phyloP scores from a whole-genome alignment of 2,113 vertebrate species.

The Charadrius vociferus region DNA sequence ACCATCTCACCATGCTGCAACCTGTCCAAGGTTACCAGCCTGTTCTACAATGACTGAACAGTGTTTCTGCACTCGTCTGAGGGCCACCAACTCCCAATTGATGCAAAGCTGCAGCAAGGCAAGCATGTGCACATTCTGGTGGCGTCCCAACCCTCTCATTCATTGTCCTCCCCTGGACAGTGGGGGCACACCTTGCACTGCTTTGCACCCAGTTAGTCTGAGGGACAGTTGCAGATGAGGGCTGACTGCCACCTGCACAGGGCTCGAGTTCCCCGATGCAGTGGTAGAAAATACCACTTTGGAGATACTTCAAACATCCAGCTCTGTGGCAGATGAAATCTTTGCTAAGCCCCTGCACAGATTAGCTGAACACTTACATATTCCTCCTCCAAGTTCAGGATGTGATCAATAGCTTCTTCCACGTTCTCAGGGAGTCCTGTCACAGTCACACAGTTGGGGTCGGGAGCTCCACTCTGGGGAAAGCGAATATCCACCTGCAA shows the following conservation, averaged over 20 bases:
- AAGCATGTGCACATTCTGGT: neutral
- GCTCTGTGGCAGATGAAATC: neutral
- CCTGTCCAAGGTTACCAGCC: neutral
- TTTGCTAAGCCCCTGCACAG: neutral
- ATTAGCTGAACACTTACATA: constrained; percentile 80
- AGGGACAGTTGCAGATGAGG: neutral
- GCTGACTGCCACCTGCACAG: neutral
- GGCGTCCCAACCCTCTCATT: neutral
- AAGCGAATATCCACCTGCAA: constrained; percentile 96
- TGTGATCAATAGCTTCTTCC: constrained; percentile 97
- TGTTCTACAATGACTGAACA: neutral
- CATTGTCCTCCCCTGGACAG: neutral
- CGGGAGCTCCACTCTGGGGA: constrained; percentile 91
- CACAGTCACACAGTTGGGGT: constrained; percentile 93
- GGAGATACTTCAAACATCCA: neutral
- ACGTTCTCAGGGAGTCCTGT: constrained; percentile 94
- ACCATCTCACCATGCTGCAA: neutral
- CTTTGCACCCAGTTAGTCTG: neutral
- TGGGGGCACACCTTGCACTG: neutral
- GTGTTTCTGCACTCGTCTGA: neutral
- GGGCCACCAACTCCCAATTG: neutral
- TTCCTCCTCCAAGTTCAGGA: constrained; percentile 97
- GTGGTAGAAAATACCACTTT: neutral
- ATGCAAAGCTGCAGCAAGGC: neutral
- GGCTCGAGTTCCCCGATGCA: neutral